These are phyloP conservation scores for Galaxias olidus DNA, from an alignment of 2,797 vertebrate species.

Conservation along the genomic window DNA sequence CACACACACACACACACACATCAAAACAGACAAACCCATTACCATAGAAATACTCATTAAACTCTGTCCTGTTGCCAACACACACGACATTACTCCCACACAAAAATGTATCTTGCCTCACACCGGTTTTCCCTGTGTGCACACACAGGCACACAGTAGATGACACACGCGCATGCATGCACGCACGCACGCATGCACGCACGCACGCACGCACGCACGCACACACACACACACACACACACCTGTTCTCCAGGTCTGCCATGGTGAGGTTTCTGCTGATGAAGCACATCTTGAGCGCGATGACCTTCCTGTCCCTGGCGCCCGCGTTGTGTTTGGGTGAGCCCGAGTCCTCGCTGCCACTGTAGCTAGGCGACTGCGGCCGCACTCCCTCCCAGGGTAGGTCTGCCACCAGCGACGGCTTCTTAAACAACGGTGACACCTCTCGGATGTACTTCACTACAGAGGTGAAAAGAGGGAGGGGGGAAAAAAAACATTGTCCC, in stretches of 20 bases:
- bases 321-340: constrained; percentile 83
- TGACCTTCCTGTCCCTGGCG: constrained; percentile 88
- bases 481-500: not conserved
- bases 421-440: constrained; percentile 94
- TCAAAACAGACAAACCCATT: not conserved
- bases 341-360: constrained; percentile 86
- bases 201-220: constrained; percentile 7
- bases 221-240: constrained; percentile 14
- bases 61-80: not conserved
- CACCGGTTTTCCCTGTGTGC: not conserved
- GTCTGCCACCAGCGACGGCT: constrained; percentile 88
- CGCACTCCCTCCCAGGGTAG: constrained; percentile 87
- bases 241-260: constrained; percentile 96
- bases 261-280: constrained; percentile 94
- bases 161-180: not conserved
- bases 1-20: not conserved
- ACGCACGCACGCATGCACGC: constrained; percentile 13
- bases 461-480: constrained; percentile 25
- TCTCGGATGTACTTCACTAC: constrained; percentile 96
- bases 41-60: too few relatives aligned
- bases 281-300: constrained; percentile 96
- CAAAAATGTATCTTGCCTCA: not conserved
- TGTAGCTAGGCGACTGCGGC: constrained; percentile 84
- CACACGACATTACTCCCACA: not conserved
- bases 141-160: not conserved